Evolutionary conservation across 1,140 invertebrate genomes (phyloP).

Genomic region (Calosoma granatense): DNA sequence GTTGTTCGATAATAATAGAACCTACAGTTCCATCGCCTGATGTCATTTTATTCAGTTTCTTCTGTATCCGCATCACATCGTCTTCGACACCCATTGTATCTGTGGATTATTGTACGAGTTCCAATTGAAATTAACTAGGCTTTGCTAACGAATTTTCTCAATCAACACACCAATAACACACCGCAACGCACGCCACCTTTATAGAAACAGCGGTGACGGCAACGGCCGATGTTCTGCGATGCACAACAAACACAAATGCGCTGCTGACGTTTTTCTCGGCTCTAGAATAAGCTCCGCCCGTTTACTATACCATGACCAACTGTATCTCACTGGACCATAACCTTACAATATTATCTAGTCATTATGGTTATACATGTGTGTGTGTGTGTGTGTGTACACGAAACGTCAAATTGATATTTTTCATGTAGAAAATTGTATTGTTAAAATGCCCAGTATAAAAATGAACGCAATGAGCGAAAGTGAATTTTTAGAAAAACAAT

Average conservation of each 20-base stretch:
- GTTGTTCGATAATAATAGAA: conserved; percentile 26
- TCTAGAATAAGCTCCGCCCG: too few species aligned
- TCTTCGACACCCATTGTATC: conserved; percentile 76
- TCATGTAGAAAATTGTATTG: too few species aligned
- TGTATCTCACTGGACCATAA: too few species aligned
- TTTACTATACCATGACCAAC: too few species aligned
- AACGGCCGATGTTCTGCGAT: neutral
- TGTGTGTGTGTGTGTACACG: too few species aligned
- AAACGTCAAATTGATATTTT: too few species aligned
- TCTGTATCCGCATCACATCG: conserved; percentile 87
- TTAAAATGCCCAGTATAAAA: too few species aligned
- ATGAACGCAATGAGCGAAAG: neutral
- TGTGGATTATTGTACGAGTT: neutral
- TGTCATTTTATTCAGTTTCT: conserved; percentile 91
- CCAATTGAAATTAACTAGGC: neutral
- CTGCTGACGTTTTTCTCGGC: too few species aligned
- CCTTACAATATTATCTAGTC: too few species aligned
- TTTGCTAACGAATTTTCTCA: neutral
- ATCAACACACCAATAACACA: too few species aligned
- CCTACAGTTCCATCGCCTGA: conserved; percentile 74
- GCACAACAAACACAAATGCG: too few species aligned
- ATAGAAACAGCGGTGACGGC: neutral
- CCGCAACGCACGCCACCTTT: conserved; percentile 3
- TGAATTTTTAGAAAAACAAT: neutral
- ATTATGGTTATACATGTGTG: too few species aligned